A percentile compares a stretch with the other conserved stretches of the same genome.
Conservation (phyloP, 53 echinoderm and acorn worm genomes). For the Paracentrotus lividus region DNA sequence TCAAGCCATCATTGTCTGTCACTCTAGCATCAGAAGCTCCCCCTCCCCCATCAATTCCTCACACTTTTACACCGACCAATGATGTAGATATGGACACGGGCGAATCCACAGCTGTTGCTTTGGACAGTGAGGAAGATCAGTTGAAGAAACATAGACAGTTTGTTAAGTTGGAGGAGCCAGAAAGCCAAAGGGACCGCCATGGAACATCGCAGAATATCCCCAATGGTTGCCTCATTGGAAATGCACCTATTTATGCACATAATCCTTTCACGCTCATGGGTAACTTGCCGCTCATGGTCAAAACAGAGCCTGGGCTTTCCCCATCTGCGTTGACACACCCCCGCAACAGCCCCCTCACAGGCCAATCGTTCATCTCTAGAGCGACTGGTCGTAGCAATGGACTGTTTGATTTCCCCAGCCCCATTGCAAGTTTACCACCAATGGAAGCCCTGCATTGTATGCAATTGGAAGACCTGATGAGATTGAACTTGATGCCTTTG, state of each 20-base stretch:
- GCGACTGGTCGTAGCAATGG: neutral
- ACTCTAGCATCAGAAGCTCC: neutral
- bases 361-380: slow-evolving; percentile 28
- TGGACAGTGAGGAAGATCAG: neutral
- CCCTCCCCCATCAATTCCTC: slow-evolving; percentile 26
- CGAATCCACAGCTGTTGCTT: neutral
- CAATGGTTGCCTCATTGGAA: slow-evolving; percentile 21
- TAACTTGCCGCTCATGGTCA: slow-evolving; percentile 50
- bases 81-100: slow-evolving; percentile 69
- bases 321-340: neutral
- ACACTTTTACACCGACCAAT: slow-evolving; percentile 28
- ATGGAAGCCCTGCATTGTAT: slow-evolving; percentile 55
- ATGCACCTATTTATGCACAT: slow-evolving; percentile 32
- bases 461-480: slow-evolving; percentile 58
- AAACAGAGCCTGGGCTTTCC: slow-evolving; percentile 49
- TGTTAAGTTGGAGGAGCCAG: slow-evolving; percentile 39
- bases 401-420: neutral
- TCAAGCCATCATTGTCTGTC: slow-evolving; percentile 7
- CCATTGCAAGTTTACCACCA: slow-evolving; percentile 53
- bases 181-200: neutral
- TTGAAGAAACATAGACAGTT: neutral
- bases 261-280: slow-evolving; percentile 53
- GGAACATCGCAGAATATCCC: neutral
- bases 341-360: slow-evolving; percentile 28
- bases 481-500: slow-evolving; percentile 44